Percentiles rank a stretch among this genome's conserved stretches.
These are phyloP conservation scores for Maniola hyperantus DNA, from an alignment of 2,888 invertebrate genomes.

Conservation along the genomic window DNA sequence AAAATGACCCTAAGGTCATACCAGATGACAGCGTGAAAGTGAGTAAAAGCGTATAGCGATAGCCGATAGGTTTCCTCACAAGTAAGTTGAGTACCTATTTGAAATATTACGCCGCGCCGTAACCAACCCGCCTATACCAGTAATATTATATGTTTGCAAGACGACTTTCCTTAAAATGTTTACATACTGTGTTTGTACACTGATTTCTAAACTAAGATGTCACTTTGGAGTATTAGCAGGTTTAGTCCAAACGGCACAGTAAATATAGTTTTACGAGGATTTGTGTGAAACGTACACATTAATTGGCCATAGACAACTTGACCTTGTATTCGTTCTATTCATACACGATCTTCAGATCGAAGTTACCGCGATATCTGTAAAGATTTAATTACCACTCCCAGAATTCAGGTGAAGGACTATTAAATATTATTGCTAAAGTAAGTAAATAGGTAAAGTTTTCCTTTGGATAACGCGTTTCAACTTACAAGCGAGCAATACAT, in stretches of 20 bases:
- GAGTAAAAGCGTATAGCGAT: slow-evolving; percentile 44
- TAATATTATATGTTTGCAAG: slow-evolving; percentile 31
- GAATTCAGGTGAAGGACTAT: too few species aligned
- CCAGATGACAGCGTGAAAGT: slow-evolving; percentile 34
- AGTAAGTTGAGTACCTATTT: slow-evolving; percentile 51
- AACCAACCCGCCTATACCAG: slow-evolving; percentile 34
- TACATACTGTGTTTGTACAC: slow-evolving; percentile 27
- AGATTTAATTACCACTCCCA: too few species aligned
- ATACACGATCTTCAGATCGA: neutral
- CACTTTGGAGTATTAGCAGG: slow-evolving; percentile 16
- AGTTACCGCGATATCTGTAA: too few species aligned
- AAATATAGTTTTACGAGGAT: slow-evolving; percentile 4
- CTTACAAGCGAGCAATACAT: too few species aligned
- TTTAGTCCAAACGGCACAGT: slow-evolving; percentile 6
- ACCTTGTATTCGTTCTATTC: neutral
- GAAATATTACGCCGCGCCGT: slow-evolving; percentile 53
- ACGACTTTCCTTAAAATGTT: slow-evolving; percentile 30
- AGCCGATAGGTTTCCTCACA: slow-evolving; percentile 45
- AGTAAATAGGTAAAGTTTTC: too few species aligned
- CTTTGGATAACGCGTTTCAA: too few species aligned
- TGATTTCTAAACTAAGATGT: slow-evolving; percentile 34
- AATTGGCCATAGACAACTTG: neutral
- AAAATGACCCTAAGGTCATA: neutral
- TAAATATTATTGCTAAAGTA: too few species aligned
- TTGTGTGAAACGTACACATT: slow-evolving; percentile 6